A percentile compares a stretch with the other conserved stretches of the same genome.
These are phyloP conservation scores for Leptinotarsa rubiginosa DNA, from an alignment of 2,888 invertebrate species.

Conservation along the genomic window DNA sequence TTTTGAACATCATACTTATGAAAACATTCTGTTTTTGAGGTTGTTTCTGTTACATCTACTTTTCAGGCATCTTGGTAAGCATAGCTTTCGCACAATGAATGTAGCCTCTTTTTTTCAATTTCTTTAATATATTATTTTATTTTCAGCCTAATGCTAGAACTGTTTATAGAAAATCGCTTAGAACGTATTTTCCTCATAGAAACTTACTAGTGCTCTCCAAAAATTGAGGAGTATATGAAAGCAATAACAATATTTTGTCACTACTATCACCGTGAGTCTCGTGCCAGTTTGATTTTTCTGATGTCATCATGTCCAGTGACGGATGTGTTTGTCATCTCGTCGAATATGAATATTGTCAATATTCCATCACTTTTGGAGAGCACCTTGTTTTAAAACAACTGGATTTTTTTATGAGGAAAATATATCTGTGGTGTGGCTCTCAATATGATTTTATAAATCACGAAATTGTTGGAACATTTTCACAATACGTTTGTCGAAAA, in stretches of 20 bases:
- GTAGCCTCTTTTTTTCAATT: neutral
- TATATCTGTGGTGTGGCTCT: neutral
- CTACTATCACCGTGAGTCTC: too few species aligned
- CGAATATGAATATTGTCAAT: too few species aligned
- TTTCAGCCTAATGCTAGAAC: neutral
- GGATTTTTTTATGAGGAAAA: neutral
- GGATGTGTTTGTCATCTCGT: too few species aligned
- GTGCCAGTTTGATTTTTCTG: too few species aligned
- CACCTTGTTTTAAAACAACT: neutral
- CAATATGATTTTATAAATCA: neutral
- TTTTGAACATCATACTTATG: too few species aligned
- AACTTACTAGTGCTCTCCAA: neutral
- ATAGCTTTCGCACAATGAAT: neutral
- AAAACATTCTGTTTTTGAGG: too few species aligned
- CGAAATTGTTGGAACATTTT: neutral
- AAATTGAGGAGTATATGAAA: too few species aligned
- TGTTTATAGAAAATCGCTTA: neutral
- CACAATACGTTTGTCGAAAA: neutral
- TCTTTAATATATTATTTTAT: neutral
- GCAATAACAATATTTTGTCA: too few species aligned
- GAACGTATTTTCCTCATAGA: neutral
- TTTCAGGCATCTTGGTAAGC: conserved; percentile 5
- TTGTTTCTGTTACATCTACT: neutral
- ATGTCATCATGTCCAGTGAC: too few species aligned
- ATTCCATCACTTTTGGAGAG: neutral